A percentile compares a stretch with the other conserved stretches of the same genome.
Conservation (phyloP, 2,888 invertebrate species). For the Hemaris fuciformis region DNA sequence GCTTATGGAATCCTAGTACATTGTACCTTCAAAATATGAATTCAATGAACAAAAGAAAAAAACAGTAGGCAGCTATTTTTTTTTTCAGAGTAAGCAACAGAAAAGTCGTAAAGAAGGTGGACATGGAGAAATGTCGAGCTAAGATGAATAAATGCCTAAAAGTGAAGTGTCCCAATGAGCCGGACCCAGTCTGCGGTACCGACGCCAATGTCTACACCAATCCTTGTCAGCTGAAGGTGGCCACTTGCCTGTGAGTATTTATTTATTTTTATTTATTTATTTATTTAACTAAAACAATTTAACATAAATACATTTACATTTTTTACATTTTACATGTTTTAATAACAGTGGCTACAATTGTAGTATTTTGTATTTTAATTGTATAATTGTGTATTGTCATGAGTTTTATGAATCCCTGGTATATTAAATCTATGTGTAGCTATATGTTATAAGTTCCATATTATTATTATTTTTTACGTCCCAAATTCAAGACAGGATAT, state of each 20-base stretch:
- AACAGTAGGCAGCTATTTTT: background rate
- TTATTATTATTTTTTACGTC: no score
- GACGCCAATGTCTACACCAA: slow-evolving; percentile 93
- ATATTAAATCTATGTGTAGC: no score
- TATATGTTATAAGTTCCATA: no score
- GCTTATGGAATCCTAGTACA: background rate
- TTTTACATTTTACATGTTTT: background rate
- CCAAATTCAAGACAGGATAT: no score
- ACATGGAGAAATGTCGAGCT: slow-evolving; percentile 90
- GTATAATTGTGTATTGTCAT: no score
- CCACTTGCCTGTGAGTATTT: slow-evolving; percentile 89
- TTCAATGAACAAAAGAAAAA: no score
- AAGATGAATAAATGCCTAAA: slow-evolving; percentile 89
- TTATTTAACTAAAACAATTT: no score
- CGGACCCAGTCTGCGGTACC: slow-evolving; percentile 93
- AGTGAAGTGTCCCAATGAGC: slow-evolving; percentile 85
- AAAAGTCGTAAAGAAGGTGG: slow-evolving; percentile 84
- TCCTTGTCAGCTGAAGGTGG: slow-evolving; percentile 90
- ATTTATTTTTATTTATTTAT: no score
- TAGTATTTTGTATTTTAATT: no score
- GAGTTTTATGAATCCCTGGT: no score
- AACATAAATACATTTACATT: background rate
- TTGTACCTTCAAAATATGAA: background rate
- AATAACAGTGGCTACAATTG: no score
- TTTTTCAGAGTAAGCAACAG: slow-evolving; percentile 71